Base-by-base conservation (phyloP, 2,888 invertebrate species). In the Hyposoter dolosus region DNA sequence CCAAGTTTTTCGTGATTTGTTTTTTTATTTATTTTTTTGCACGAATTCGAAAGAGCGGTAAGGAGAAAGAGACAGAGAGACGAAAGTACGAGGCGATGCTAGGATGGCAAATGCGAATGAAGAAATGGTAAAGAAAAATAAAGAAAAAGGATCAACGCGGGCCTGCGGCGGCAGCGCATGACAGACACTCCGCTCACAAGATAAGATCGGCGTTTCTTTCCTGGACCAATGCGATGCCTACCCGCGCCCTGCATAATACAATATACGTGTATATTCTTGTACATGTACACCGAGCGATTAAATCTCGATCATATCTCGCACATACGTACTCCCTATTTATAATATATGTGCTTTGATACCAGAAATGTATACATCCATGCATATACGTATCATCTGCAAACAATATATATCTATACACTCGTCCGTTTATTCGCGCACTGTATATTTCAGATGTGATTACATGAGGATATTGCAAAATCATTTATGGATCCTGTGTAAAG, bases 81-180 rank as follows among this genome's bases (percentile, higher is more conserved):
- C 12, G 5, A 66, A 45, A 19, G 28, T 35, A 19, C 40, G 56
- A 66, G 65, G 76, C 40, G 60, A 28, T 32, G 77, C 65, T 66
- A 82, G 47, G 43, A 77, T 28, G n/a, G 17, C 43, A 65, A 83
- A 50, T 69, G 78, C 35, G 77, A 69, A 76, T 78, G 43, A 71
- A 72, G 35, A 56, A 69, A 47, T 78, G 53, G 40, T 60, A 71
- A 50, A 63, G 74, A 83, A 85, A 71, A 79, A 63, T 40, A 50
- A 87, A 87, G 86, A 90, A 90, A 90, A 90, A 90, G 91, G 89
- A 92, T 91, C 90, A 90, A 90, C 89, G 90, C 89, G 89, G 89
- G 87, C 87, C 85, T 87, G 84, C 74, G 80, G 85, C 87, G 84
- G 84, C 90, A 88, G 88, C 32, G 66, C 89, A 89, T 92, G 91